Evolutionary conservation across 2,113 vertebrate genomes (phyloP).

Genomic region (Albula goreensis): DNA sequence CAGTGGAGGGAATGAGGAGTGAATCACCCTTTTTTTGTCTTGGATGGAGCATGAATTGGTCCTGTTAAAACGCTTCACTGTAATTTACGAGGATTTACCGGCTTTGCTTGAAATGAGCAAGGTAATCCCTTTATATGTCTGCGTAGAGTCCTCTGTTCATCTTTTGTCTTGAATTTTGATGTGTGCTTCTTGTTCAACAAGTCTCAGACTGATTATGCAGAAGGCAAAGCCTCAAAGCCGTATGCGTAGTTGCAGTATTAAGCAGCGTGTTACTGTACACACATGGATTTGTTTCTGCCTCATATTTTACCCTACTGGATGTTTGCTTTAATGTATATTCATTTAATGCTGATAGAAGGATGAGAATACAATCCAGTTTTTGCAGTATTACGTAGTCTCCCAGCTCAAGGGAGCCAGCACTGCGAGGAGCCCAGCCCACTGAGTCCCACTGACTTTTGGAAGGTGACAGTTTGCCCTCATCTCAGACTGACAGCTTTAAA

Average conservation of each 20-base stretch:
- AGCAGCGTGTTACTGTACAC: too few relatives aligned
- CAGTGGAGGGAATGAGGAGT: background rate
- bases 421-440: too few relatives aligned
- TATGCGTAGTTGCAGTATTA: too few relatives aligned
- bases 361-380: too few relatives aligned
- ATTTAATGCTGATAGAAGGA: too few relatives aligned
- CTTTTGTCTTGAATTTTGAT: background rate
- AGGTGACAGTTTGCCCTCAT: background rate
- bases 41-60: background rate
- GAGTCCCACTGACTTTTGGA: too few relatives aligned
- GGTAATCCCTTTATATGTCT: background rate
- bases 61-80: background rate
- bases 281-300: too few relatives aligned
- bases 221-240: background rate
- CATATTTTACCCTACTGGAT: too few relatives aligned
- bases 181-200: background rate
- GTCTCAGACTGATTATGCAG: background rate
- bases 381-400: too few relatives aligned
- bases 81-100: background rate
- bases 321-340: too few relatives aligned
- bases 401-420: too few relatives aligned
- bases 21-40: background rate
- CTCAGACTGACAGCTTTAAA: background rate
- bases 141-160: background rate
- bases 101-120: constrained; percentile 11